Conservation (phyloP, 2,113 vertebrate genomes). For the Oryzias celebensis region DNA sequence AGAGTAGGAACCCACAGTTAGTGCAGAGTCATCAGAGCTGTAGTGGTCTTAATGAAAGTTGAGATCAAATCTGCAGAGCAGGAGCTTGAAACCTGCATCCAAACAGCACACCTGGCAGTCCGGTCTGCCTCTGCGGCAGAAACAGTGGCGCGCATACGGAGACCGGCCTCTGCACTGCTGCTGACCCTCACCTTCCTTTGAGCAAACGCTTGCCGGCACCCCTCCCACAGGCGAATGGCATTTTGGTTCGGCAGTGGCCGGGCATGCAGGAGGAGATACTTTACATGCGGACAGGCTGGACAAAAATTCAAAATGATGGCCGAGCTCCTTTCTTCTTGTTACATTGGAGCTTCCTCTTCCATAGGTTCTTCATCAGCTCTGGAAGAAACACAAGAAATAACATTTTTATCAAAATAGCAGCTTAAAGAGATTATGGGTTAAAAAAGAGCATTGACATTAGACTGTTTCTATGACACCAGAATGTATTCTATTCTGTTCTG, state of each 20-base stretch:
- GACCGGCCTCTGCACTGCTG: conserved; percentile 28
- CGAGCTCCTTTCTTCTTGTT: conserved; percentile 68
- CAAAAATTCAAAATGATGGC: conserved; percentile 78
- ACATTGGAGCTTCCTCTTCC: conserved; percentile 94
- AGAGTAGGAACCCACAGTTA: conserved; percentile 43
- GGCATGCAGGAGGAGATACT: conserved; percentile 43
- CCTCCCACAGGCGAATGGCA: conserved; percentile 35
- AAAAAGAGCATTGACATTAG: too few relatives aligned
- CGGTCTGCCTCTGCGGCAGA: conserved; percentile 34
- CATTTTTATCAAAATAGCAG: neutral
- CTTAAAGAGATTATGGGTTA: too few relatives aligned
- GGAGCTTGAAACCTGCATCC: conserved; percentile 28
- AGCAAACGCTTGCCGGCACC: conserved; percentile 22
- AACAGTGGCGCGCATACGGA: conserved; percentile 6
- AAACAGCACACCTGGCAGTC: conserved; percentile 35
- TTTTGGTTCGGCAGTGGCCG: conserved; percentile 62
- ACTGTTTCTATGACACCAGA: too few relatives aligned
- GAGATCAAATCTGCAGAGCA: conserved; percentile 21
- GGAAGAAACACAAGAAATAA: conserved; percentile 8
- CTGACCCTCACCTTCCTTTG: conserved; percentile 38
- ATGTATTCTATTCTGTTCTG: too few relatives aligned
- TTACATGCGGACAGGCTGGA: conserved; percentile 61
- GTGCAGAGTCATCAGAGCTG: conserved; percentile 51
- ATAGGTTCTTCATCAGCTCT: conserved; percentile 93
- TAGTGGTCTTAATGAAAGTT: conserved; percentile 29